These are phyloP conservation scores for Smutsia temminckii DNA, from an alignment of 2,797 vertebrate species.

Conservation along the genomic window DNA sequence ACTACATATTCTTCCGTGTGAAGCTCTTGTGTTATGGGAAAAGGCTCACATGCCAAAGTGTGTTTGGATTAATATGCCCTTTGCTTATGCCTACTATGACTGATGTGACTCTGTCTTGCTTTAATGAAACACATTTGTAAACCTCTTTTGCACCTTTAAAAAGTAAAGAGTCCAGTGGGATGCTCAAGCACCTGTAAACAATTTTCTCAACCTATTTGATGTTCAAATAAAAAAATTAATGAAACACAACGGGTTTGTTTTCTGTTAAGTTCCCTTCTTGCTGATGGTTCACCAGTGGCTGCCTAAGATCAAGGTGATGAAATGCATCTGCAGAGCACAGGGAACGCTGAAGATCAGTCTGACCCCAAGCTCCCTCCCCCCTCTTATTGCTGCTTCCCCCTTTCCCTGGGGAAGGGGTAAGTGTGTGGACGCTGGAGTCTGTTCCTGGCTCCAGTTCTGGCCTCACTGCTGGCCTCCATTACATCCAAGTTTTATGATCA, in stretches of 20 bases:
- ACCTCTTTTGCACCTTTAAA: conserved; percentile 82
- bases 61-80: conserved; percentile 80
- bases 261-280: neutral
- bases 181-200: conserved; percentile 80
- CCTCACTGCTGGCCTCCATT: neutral
- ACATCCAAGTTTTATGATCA: neutral
- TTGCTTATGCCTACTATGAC: conserved; percentile 74
- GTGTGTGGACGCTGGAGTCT: no score
- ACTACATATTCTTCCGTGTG: conserved; percentile 80
- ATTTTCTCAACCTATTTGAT: conserved; percentile 85
- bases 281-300: neutral
- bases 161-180: conserved; percentile 74
- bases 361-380: neutral
- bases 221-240: conserved; percentile 86
- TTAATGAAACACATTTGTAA: conserved; percentile 80
- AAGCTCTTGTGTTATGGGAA: conserved; percentile 81
- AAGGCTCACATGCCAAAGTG: conserved; percentile 77
- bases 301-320: neutral
- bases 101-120: conserved; percentile 79
- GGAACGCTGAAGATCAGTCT: no score
- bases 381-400: no score
- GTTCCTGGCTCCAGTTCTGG: neutral
- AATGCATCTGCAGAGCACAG: neutral
- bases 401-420: neutral
- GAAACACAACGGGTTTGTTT: conserved; percentile 49